These are phyloP conservation scores for Drosophila funebris DNA, from an alignment of 1,140 invertebrate genomes.

Conservation along the genomic window DNA sequence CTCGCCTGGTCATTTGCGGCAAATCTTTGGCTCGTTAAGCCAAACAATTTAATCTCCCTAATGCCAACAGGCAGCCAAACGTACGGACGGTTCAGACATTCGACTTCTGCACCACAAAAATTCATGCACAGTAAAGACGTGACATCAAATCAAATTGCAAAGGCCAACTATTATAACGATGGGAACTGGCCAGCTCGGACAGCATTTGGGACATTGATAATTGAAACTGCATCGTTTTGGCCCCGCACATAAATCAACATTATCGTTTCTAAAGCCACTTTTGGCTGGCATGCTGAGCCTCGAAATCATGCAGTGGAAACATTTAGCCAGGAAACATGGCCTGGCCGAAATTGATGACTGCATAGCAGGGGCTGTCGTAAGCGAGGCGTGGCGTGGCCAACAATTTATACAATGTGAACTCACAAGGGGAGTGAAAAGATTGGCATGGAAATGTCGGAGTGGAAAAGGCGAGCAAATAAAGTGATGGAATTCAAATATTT, in stretches of 20 bases:
- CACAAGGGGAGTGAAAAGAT: not conserved
- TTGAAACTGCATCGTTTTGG: conserved; percentile 56
- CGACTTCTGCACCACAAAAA: conserved; percentile 53
- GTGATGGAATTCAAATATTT: conserved; percentile 70
- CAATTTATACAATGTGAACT: conserved; percentile 23
- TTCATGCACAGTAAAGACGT: no score
- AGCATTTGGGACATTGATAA: conserved; percentile 46
- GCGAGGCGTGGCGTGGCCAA: conserved; percentile 24
- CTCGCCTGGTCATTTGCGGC: conserved; percentile 47
- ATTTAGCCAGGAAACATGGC: conserved; percentile 38
- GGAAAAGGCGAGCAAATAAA: conserved; percentile 42
- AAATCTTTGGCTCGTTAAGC: conserved; percentile 60
- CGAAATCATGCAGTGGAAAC: conserved; percentile 69
- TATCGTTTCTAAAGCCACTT: conserved; percentile 22
- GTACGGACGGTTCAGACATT: not conserved
- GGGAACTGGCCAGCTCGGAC: not conserved
- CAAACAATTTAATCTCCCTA: conserved; percentile 51
- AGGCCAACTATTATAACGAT: conserved; percentile 6
- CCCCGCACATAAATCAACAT: conserved; percentile 72
- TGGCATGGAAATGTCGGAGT: conserved; percentile 22
- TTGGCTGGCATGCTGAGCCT: conserved; percentile 35
- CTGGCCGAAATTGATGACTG: conserved; percentile 54
- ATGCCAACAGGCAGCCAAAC: conserved; percentile 3
- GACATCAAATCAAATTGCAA: conserved; percentile 40
- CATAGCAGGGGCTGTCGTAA: conserved; percentile 38